phyloP scores from a whole-genome alignment of 2,888 invertebrate genomes.

The Dioctria rufipes region DNA sequence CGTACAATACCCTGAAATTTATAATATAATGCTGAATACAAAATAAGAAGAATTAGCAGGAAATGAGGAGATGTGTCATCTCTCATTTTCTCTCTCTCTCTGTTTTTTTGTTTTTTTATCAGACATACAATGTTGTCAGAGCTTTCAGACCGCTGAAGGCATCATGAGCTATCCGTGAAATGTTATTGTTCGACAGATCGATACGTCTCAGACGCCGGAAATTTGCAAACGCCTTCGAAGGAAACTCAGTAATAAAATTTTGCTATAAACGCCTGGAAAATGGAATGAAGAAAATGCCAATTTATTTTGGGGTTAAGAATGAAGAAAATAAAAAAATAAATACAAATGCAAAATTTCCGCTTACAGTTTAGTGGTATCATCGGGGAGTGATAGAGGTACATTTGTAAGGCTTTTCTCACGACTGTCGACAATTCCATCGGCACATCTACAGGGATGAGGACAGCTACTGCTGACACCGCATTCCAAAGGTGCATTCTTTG shows the following conservation, averaged over 20 bases:
- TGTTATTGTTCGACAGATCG: slow-evolving; percentile 97
- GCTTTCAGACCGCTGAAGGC: slow-evolving; percentile 92
- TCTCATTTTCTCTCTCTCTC: too few relatives aligned
- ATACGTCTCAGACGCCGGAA: slow-evolving; percentile 88
- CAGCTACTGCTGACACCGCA: slow-evolving; percentile 88
- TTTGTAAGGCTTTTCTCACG: slow-evolving; percentile 91
- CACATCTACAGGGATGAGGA: slow-evolving; percentile 96
- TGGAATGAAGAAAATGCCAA: slow-evolving; percentile 62
- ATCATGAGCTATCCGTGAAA: slow-evolving; percentile 90
- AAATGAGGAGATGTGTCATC: slow-evolving; percentile 28
- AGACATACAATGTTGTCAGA: slow-evolving; percentile 93
- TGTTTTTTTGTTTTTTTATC: neutral
- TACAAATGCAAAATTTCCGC: slow-evolving; percentile 67
- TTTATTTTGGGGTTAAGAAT: neutral
- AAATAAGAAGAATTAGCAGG: slow-evolving; percentile 49
- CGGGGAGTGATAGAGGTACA: slow-evolving; percentile 92
- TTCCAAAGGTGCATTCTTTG: slow-evolving; percentile 81
- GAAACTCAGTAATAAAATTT: slow-evolving; percentile 94
- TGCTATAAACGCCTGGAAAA: slow-evolving; percentile 90
- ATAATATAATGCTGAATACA: neutral
- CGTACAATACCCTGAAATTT: slow-evolving; percentile 90
- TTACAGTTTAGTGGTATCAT: slow-evolving; percentile 95
- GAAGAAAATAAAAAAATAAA: neutral
- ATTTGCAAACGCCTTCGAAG: slow-evolving; percentile 90
- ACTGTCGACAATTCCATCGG: slow-evolving; percentile 96